Percentiles rank a stretch among this genome's conserved stretches.
These are phyloP conservation scores for Papilio xuthus DNA, from an alignment of 1,140 invertebrate genomes.

Conservation along the genomic window DNA sequence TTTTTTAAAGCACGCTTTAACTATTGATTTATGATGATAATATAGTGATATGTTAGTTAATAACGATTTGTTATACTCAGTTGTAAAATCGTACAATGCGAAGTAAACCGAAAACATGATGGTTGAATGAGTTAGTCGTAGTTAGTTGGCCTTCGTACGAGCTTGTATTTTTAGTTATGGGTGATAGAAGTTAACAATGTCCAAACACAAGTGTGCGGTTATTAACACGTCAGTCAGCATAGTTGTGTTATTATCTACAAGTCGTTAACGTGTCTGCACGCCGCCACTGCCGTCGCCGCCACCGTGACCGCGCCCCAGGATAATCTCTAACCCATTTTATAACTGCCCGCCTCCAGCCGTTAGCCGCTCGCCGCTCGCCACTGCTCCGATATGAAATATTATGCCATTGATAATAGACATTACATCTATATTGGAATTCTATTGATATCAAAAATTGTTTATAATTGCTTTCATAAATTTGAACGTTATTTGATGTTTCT, in stretches of 20 bases:
- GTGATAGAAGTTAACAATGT: neutral
- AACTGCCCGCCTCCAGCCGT: neutral
- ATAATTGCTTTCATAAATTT: neutral
- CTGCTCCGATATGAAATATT: constrained; percentile 8
- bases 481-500: neutral
- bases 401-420: neutral
- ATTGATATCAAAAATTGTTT: neutral
- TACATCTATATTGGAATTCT: neutral
- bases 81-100: neutral
- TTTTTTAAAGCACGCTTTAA: neutral
- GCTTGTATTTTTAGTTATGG: neutral
- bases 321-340: constrained; percentile 24
- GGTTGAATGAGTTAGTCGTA: neutral
- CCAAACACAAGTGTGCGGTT: neutral
- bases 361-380: neutral
- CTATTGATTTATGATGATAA: neutral
- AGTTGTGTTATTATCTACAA: constrained; percentile 2
- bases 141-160: neutral
- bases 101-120: neutral
- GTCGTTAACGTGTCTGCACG: constrained; percentile 13
- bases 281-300: neutral
- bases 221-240: constrained; percentile 13
- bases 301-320: neutral
- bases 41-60: neutral
- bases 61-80: neutral